Conservation (phyloP, 2,797 vertebrate genomes). For the Pterois miles region DNA sequence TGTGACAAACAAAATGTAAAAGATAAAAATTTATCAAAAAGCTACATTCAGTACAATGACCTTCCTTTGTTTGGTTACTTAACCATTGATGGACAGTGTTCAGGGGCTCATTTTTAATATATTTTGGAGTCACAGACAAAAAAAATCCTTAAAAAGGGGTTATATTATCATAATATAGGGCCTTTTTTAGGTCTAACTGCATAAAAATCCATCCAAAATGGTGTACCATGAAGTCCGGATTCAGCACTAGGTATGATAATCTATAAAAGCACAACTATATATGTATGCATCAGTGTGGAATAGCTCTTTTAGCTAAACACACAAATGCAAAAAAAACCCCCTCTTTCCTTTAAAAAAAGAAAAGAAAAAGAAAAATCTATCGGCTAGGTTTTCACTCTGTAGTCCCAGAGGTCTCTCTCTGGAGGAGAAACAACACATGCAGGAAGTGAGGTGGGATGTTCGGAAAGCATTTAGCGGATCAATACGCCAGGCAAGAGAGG, state of each 20-base stretch:
- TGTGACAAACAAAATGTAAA: not conserved
- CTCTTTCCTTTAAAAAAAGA: conserved; percentile 16
- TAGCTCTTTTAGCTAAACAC: conserved; percentile 17
- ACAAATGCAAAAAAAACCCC: conserved; percentile 14
- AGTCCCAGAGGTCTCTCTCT: conserved; percentile 71
- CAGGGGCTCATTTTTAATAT: not conserved
- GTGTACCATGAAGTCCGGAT: not conserved
- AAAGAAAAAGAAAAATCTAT: conserved; percentile 63
- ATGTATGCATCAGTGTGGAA: not conserved
- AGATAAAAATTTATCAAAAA: not conserved
- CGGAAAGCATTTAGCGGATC: conserved; percentile 80
- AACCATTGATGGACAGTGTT: not conserved
- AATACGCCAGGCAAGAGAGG: conserved; percentile 68
- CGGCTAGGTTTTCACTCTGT: conserved; percentile 70
- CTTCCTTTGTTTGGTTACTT: not conserved
- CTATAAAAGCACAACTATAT: not conserved
- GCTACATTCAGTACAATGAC: not conserved
- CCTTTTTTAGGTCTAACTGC: not conserved
- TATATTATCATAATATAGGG: not conserved
- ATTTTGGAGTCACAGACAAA: not conserved
- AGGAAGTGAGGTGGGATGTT: conserved; percentile 78
- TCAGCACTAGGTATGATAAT: not conserved
- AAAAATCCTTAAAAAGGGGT: not conserved
- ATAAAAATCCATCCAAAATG: not conserved
- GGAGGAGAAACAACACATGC: conserved; percentile 79